phyloP scores from a whole-genome alignment of 2,113 vertebrate genomes.

The Taxidea taxus region DNA sequence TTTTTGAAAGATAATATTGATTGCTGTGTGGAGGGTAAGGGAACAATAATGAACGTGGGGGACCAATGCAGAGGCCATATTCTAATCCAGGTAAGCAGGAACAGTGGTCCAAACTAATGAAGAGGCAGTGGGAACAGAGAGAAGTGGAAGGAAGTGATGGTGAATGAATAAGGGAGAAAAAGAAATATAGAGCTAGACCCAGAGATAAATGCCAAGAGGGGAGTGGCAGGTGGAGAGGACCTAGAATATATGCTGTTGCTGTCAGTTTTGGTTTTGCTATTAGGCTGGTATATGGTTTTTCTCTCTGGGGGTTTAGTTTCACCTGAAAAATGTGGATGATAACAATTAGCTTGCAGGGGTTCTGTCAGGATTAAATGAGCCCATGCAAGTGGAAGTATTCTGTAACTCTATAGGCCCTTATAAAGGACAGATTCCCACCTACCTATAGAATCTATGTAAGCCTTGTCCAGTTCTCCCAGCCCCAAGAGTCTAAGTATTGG shows the following conservation, averaged over 20 bases:
- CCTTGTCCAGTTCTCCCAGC: neutral
- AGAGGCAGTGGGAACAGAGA: neutral
- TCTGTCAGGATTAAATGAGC: neutral
- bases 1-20: neutral
- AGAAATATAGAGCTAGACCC: neutral
- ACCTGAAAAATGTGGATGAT: neutral
- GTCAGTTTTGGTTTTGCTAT: neutral
- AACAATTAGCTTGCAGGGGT: neutral
- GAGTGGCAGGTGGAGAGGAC: neutral
- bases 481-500: neutral
- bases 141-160: neutral
- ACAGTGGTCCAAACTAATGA: neutral
- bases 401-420: neutral
- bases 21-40: neutral
- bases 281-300: neutral
- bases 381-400: neutral
- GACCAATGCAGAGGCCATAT: no score
- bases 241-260: neutral
- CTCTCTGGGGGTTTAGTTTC: neutral
- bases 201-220: neutral
- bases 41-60: neutral
- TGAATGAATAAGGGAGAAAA: neutral
- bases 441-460: neutral
- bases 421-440: neutral
- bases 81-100: neutral